Percentiles rank a stretch among this genome's conserved stretches.
Evolutionary conservation across 2,113 vertebrate genomes (phyloP).

Genomic region (Casuarius casuarius): DNA sequence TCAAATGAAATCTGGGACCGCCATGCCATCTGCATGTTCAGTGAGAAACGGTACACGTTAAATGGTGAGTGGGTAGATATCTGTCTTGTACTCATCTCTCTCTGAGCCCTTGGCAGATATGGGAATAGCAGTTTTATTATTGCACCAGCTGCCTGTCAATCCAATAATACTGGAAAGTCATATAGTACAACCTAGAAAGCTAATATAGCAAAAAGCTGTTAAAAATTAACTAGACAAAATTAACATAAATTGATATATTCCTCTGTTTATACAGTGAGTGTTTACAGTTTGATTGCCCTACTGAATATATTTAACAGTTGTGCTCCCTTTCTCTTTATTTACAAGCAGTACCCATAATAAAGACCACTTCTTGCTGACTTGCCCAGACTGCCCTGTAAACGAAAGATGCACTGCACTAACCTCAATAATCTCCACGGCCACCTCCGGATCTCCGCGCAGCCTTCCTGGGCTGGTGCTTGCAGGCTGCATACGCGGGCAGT

Average conservation of each 20-base stretch:
- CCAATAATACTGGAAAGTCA: conserved; percentile 82
- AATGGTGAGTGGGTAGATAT: conserved; percentile 90
- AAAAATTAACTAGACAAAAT: conserved; percentile 77
- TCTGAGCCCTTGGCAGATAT: conserved; percentile 83
- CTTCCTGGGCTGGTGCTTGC: too few species aligned
- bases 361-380: not conserved
- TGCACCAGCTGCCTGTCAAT: conserved; percentile 96
- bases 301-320: not conserved
- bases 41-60: conserved; percentile 86
- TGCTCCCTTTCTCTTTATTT: conserved; percentile 6
- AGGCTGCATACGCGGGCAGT: too few species aligned
- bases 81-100: conserved; percentile 84
- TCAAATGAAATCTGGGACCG: conserved; percentile 99
- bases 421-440: not conserved
- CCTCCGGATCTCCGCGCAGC: not conserved
- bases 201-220: conserved; percentile 77
- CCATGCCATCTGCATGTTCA: conserved; percentile 98
- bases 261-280: conserved; percentile 67
- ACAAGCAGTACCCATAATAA: not conserved
- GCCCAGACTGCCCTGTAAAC: not conserved
- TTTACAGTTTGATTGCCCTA: conserved; percentile 40
- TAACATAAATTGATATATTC: conserved; percentile 70
- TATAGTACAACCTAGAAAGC: conserved; percentile 68
- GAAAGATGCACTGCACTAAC: not conserved
- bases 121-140: conserved; percentile 88